These are phyloP conservation scores for Coregonus suidteri DNA, from an alignment of 2,797 vertebrate genomes.

Conservation along the genomic window DNA sequence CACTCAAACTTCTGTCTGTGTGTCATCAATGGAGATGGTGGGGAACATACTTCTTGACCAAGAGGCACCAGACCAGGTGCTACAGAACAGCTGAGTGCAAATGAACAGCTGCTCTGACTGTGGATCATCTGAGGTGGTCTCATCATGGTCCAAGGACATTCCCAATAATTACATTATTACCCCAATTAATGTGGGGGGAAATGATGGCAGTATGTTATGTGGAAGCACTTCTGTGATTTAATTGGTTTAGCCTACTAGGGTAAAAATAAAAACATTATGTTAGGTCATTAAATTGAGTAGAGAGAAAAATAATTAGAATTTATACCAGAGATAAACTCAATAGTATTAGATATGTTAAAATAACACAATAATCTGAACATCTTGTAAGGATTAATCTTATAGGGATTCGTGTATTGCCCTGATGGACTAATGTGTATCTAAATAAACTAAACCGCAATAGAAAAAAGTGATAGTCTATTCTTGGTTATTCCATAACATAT, in stretches of 20 bases:
- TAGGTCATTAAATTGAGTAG: neutral
- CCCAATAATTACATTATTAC: neutral
- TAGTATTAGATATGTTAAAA: too few species aligned
- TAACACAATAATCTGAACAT: too few species aligned
- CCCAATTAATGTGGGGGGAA: neutral
- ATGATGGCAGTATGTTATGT: neutral
- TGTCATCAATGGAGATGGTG: conserved; percentile 25
- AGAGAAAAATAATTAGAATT: neutral
- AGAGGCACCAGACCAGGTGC: conserved; percentile 72
- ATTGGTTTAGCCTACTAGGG: neutral
- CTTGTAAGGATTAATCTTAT: too few species aligned
- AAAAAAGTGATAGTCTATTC: neutral
- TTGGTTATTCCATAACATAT: neutral
- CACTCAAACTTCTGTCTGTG: conserved; percentile 18
- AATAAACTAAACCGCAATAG: neutral
- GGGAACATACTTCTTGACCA: conserved; percentile 54
- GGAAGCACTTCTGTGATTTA: neutral
- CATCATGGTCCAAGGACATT: neutral
- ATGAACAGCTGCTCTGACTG: conserved; percentile 11
- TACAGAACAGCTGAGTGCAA: conserved; percentile 67
- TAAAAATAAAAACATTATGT: neutral
- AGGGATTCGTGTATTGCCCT: neutral
- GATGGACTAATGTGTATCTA: neutral
- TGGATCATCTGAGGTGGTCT: conserved; percentile 19
- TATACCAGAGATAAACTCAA: neutral